phyloP scores from a whole-genome alignment of 2,113 vertebrate species.

The Melanotaenia duboulayi region DNA sequence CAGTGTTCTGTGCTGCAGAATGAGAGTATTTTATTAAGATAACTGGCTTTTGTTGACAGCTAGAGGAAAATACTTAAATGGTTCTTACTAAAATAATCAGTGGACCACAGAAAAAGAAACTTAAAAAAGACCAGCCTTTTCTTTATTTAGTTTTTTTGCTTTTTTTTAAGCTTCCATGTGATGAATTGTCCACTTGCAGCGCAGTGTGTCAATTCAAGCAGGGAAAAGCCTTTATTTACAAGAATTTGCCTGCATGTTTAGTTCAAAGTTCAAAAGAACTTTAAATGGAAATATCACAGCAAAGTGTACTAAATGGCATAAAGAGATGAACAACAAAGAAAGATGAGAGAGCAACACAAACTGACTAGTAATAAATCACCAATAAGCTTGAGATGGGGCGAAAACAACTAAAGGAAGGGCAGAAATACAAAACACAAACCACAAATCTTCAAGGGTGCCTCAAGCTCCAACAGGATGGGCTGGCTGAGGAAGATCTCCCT shows the following conservation, averaged over 20 bases:
- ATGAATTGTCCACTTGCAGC: background rate
- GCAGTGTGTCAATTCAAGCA: too few species aligned
- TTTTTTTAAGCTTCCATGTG: background rate
- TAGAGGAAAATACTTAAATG: constrained; percentile 4
- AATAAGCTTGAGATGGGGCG: background rate
- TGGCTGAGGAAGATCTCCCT: constrained; percentile 82
- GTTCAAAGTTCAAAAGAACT: too few species aligned
- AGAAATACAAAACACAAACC: constrained; percentile 61
- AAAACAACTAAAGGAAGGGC: background rate
- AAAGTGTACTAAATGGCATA: too few species aligned
- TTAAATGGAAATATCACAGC: too few species aligned
- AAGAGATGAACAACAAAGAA: too few species aligned
- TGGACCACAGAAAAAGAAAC: background rate
- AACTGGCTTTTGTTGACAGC: constrained; percentile 19
- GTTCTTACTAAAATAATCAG: background rate
- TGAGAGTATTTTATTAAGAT: constrained; percentile 21
- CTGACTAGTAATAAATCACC: background rate
- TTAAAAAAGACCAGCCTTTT: constrained; percentile 8
- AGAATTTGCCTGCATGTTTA: too few species aligned
- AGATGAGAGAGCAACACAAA: background rate
- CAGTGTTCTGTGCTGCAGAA: constrained; percentile 19
- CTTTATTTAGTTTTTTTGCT: background rate
- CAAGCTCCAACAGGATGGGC: constrained; percentile 79
- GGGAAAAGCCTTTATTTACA: too few species aligned
- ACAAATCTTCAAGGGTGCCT: constrained; percentile 79